Conservation (phyloP, 2,888 invertebrate genomes). For the Perdita meconis region DNA sequence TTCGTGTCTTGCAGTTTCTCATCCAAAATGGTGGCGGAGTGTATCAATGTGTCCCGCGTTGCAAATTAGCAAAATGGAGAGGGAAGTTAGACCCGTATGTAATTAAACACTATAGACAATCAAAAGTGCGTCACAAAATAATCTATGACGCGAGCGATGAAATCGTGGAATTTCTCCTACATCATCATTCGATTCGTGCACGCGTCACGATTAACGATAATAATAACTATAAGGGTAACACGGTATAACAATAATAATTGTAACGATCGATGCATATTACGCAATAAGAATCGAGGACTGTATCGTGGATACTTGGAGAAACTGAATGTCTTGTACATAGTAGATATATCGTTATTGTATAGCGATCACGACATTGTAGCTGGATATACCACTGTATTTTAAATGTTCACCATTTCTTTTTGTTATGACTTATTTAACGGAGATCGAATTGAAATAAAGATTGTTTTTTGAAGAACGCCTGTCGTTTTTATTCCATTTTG, state of each 20-base stretch:
- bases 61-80: neutral
- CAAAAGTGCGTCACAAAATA: slow-evolving; percentile 34
- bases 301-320: slow-evolving; percentile 10
- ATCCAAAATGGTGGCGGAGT: neutral
- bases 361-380: slow-evolving; percentile 59
- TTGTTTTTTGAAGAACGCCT: slow-evolving; percentile 63
- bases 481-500: too few relatives aligned
- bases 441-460: slow-evolving; percentile 73
- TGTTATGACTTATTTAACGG: slow-evolving; percentile 72
- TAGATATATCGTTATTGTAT: slow-evolving; percentile 68
- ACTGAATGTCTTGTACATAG: slow-evolving; percentile 75
- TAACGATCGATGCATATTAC: slow-evolving; percentile 49
- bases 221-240: slow-evolving; percentile 36
- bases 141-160: slow-evolving; percentile 17
- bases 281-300: slow-evolving; percentile 51
- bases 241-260: slow-evolving; percentile 24
- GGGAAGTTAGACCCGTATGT: slow-evolving; percentile 36
- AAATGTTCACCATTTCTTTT: slow-evolving; percentile 74
- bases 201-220: slow-evolving; percentile 23
- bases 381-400: slow-evolving; percentile 71
- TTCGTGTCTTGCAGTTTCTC: slow-evolving; percentile 14
- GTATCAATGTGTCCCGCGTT: neutral
- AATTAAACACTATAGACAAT: slow-evolving; percentile 56
- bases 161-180: slow-evolving; percentile 31
- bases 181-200: slow-evolving; percentile 28